Evolutionary conservation across 1,140 invertebrate species (phyloP).

Genomic region (Philotrypesis tridentata): DNA sequence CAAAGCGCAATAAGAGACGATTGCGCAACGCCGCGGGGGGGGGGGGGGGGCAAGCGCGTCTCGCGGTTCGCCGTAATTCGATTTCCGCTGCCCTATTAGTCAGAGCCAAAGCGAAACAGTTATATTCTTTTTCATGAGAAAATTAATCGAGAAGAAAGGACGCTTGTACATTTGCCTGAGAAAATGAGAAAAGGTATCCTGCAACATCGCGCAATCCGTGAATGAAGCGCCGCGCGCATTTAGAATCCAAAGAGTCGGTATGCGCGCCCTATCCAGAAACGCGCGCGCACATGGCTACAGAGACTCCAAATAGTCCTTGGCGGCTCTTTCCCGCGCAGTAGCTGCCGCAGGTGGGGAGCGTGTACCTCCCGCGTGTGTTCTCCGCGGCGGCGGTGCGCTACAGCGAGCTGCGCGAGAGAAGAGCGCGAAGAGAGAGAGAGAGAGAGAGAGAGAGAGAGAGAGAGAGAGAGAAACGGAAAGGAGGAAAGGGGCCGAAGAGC

Average conservation of each 20-base stretch:
- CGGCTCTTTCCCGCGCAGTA: background rate
- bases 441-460: slow-evolving; percentile 54
- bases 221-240: background rate
- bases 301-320: slow-evolving; percentile 40
- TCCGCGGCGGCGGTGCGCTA: background rate
- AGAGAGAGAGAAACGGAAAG: slow-evolving; percentile 46
- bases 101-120: no score
- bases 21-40: no score
- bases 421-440: slow-evolving; percentile 49
- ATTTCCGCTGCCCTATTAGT: no score
- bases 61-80: no score
- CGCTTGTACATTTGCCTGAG: no score
- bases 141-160: no score
- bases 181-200: no score
- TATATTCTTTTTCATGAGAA: no score
- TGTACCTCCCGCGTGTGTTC: background rate
- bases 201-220: background rate
- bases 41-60: no score
- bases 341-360: slow-evolving; percentile 45
- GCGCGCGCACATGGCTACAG: slow-evolving; percentile 29
- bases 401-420: no score
- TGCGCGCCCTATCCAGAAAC: background rate
- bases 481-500: slow-evolving; percentile 59
- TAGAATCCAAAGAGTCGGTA: no score
- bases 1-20: no score